phyloP scores from a whole-genome alignment of 1,140 invertebrate species.

The Galleria mellonella region DNA sequence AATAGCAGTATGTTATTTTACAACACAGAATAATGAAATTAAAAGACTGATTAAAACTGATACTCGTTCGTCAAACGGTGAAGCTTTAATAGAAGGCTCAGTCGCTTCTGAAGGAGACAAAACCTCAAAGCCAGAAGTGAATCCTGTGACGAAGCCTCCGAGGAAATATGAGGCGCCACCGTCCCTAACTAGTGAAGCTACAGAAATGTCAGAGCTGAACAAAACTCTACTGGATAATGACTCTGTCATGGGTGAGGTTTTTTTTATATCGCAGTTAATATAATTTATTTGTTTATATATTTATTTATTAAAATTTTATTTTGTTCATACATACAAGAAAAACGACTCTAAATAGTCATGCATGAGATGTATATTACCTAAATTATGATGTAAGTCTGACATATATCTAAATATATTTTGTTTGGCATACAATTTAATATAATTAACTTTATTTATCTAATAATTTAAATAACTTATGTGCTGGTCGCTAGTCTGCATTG shows the following conservation, averaged over 20 bases:
- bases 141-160: constrained; percentile 85
- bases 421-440: no score
- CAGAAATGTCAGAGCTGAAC: constrained; percentile 87
- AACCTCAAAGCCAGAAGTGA: constrained; percentile 81
- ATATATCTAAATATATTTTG: no score
- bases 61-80: constrained; percentile 77
- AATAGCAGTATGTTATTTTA: constrained; percentile 79
- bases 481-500: no score
- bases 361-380: no score
- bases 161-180: constrained; percentile 79
- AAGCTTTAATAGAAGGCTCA: constrained; percentile 74
- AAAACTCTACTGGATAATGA: constrained; percentile 82
- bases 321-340: no score
- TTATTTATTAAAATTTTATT: no score
- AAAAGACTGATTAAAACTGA: constrained; percentile 77
- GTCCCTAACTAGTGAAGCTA: constrained; percentile 78
- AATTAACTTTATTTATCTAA: no score
- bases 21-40: constrained; percentile 75
- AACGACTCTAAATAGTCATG: no score
- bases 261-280: no score
- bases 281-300: no score
- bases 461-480: no score
- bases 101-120: constrained; percentile 83
- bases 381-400: no score
- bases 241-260: constrained; percentile 79